Percentiles rank a stretch among this genome's conserved stretches.
phyloP scores from a whole-genome alignment of 2,888 invertebrate genomes.

The Mycalesis mineus region DNA sequence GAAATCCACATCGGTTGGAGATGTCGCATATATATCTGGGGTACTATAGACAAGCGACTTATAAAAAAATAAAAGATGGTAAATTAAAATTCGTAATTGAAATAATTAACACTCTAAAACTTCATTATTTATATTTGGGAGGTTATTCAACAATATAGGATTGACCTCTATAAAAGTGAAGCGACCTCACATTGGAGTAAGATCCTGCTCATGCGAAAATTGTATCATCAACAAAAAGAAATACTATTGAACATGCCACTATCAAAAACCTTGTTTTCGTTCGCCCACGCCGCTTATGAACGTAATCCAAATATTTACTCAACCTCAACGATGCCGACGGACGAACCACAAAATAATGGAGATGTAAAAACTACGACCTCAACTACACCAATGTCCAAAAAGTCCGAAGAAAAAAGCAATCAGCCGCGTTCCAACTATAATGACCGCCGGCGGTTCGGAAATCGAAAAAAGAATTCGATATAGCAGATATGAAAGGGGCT shows the following conservation, averaged over 20 bases:
- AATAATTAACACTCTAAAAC: no score
- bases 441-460: constrained; percentile 46
- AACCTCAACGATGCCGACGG: constrained; percentile 1
- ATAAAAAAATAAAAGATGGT: no score
- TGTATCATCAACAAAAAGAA: neutral
- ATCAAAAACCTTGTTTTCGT: neutral
- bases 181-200: neutral
- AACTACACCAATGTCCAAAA: constrained; percentile 28
- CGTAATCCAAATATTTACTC: constrained; percentile 9
- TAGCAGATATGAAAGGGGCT: constrained; percentile 56
- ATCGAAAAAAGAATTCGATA: constrained; percentile 57
- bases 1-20: no score
- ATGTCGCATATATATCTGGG: no score
- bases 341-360: constrained; percentile 15
- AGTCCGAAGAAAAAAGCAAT: constrained; percentile 32
- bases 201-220: neutral
- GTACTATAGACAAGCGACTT: no score
- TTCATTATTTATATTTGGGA: no score
- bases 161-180: neutral
- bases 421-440: constrained; percentile 49
- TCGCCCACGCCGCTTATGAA: neutral
- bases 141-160: no score
- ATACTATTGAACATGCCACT: neutral
- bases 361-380: constrained; percentile 18
- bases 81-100: no score